Evolutionary conservation across 2,113 vertebrate genomes (phyloP).

Genomic region (Antechinus flavipes): DNA sequence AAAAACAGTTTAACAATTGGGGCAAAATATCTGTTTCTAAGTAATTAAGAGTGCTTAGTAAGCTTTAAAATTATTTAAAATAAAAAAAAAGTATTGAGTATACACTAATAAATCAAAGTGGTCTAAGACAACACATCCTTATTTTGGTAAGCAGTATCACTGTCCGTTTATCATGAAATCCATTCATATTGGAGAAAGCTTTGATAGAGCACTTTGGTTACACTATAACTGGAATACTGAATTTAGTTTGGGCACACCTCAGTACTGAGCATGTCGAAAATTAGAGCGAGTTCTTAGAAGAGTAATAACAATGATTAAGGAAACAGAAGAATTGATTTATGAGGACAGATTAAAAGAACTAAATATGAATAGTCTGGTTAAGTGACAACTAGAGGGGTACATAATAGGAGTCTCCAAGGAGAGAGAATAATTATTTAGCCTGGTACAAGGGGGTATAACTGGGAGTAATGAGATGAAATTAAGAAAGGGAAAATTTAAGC

Average conservation of each 20-base stretch:
- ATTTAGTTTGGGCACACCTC: conserved; percentile 36
- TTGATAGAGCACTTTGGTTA: not conserved
- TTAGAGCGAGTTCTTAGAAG: conserved; percentile 68
- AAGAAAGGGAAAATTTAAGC: conserved; percentile 74
- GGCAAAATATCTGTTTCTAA: conserved; percentile 50
- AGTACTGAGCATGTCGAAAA: conserved; percentile 64
- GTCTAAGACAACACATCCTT: conserved; percentile 49
- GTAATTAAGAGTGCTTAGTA: conserved; percentile 46
- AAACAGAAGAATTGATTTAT: conserved; percentile 76
- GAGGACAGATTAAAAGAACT: conserved; percentile 78
- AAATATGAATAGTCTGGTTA: conserved; percentile 65
- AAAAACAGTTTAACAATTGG: conserved; percentile 38
- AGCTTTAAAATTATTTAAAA: conserved; percentile 54
- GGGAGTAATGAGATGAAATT: conserved; percentile 73
- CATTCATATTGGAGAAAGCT: conserved; percentile 44
- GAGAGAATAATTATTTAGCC: conserved; percentile 60
- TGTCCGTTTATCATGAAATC: conserved; percentile 55
- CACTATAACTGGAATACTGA: conserved; percentile 2
- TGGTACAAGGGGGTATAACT: conserved; percentile 57
- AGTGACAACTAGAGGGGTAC: conserved; percentile 67
- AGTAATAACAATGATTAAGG: conserved; percentile 76
- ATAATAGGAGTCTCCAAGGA: conserved; percentile 65
- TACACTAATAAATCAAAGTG: conserved; percentile 14
- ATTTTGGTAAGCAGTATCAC: conserved; percentile 58
- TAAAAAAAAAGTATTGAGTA: conserved; percentile 56